phyloP scores from a whole-genome alignment of 2,888 invertebrate species.

The Pseudoips prasinana region DNA sequence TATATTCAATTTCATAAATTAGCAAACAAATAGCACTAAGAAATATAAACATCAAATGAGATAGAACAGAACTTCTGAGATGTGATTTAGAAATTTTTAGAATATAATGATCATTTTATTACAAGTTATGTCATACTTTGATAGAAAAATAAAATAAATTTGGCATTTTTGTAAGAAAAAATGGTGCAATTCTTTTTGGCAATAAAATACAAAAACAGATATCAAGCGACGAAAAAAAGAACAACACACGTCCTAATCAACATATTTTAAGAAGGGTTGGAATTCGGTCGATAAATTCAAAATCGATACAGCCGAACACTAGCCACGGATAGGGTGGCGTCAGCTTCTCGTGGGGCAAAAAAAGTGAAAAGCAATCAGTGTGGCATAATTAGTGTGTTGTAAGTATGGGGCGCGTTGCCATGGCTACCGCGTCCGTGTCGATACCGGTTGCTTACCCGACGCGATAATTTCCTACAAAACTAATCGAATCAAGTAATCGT shows the following conservation, averaged over 20 bases:
- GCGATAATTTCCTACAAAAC: constrained; percentile 77
- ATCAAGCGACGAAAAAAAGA: constrained; percentile 9
- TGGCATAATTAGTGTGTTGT: constrained; percentile 81
- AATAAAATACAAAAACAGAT: too few relatives aligned
- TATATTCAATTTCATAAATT: too few relatives aligned
- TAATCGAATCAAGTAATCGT: constrained; percentile 74
- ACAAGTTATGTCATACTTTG: too few relatives aligned
- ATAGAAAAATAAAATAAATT: too few relatives aligned
- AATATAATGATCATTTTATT: too few relatives aligned
- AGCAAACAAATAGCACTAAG: too few relatives aligned
- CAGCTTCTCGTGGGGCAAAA: constrained; percentile 76
- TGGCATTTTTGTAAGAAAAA: too few relatives aligned
- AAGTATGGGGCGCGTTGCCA: constrained; percentile 79
- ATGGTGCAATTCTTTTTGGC: too few relatives aligned
- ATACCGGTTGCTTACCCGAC: constrained; percentile 72
- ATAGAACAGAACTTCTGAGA: too few relatives aligned
- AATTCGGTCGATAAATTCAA: constrained; percentile 36
- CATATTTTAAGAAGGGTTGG: constrained; percentile 34
- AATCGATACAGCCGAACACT: constrained; percentile 60
- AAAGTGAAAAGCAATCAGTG: constrained; percentile 82
- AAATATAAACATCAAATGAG: too few relatives aligned
- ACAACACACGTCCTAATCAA: constrained; percentile 30
- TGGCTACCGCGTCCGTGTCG: constrained; percentile 70
- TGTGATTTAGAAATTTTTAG: too few relatives aligned
- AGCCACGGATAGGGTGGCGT: constrained; percentile 71